These are phyloP conservation scores for Sialia sialis DNA, from an alignment of 2,113 vertebrate species.

Conservation along the genomic window DNA sequence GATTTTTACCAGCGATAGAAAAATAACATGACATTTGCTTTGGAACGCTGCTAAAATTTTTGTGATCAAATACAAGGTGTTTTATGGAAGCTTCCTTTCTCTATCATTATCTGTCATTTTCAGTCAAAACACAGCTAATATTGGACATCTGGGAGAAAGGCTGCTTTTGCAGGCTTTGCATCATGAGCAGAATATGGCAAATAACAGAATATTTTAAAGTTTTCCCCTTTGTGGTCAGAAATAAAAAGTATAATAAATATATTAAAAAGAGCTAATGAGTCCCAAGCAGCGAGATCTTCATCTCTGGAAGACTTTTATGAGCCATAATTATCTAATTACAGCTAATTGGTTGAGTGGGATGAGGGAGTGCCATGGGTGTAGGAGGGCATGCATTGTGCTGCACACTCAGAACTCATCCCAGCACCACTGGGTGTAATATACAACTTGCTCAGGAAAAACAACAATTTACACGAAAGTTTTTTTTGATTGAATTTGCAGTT, in stretches of 20 bases:
- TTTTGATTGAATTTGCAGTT: neutral
- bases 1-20: constrained; percentile 3
- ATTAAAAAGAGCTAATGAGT: constrained; percentile 57
- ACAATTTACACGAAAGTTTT: neutral
- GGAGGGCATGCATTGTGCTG: neutral
- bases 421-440: neutral
- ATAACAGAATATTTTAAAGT: constrained; percentile 18
- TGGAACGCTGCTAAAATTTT: neutral
- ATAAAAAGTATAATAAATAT: constrained; percentile 58
- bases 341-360: constrained; percentile 57
- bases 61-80: neutral
- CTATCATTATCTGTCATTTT: constrained; percentile 10
- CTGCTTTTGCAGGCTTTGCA: constrained; percentile 5
- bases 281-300: constrained; percentile 26
- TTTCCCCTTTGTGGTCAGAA: constrained; percentile 26
- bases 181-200: neutral
- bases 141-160: neutral
- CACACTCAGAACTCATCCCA: neutral
- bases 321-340: constrained; percentile 62
- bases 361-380: neutral
- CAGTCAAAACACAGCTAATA: constrained; percentile 19
- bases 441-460: neutral
- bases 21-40: constrained; percentile 25
- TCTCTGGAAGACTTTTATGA: constrained; percentile 56
- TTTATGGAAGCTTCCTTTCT: neutral